Base-by-base conservation (phyloP, 2,888 invertebrate genomes). In the Tachystola acroxantha region DNA sequence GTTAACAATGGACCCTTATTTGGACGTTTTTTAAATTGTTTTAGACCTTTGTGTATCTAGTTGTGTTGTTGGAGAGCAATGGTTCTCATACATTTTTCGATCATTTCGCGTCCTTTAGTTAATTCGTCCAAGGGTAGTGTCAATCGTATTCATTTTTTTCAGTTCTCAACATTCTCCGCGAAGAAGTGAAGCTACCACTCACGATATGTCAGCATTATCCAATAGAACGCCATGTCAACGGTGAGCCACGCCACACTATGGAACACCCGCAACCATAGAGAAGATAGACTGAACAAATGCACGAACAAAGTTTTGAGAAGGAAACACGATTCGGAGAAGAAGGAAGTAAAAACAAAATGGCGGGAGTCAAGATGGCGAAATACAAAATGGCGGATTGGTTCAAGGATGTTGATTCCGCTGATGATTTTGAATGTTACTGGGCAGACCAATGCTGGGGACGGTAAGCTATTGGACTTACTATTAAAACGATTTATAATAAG, bases 121-220 rank as follows among this genome's bases (percentile, higher is more conserved):
- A n/a, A 16, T 16, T 16, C 16, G 16, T 16, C 16, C 6, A 16
- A 16, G n/a, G n/a, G n/a, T 16, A 16, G 6, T 16, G 16, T 6
- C 16, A n/a, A n/a, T n/a, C n/a, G n/a, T 16, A 16, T 16, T 16
- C 3, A 16, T 33, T 7, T 26, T 7, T 34, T 16, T 10, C 26
- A 34, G 34, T 14, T 27, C 13, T 19, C 16, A 20, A 7, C 5
- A 22, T 22, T 16, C 9, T 32, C 19, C 13, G 7, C 20, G 12
- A 19, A 6, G 31, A 34, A 48, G 60, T 46, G 34, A 36, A 32
- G 29, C 3, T 14, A 50, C 54, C 61, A 46, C 64, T 53, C 61
- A 47, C 74, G 76, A 58, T 75, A 82, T 82, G 84, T 78, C 75
- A 62, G 49, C 65, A 69, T 57, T 53, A 54, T 47, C 43, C 33